Percentiles rank a stretch among this genome's conserved stretches.
phyloP scores from a whole-genome alignment of 2,888 invertebrate species.

The Sthenelais limicola region DNA sequence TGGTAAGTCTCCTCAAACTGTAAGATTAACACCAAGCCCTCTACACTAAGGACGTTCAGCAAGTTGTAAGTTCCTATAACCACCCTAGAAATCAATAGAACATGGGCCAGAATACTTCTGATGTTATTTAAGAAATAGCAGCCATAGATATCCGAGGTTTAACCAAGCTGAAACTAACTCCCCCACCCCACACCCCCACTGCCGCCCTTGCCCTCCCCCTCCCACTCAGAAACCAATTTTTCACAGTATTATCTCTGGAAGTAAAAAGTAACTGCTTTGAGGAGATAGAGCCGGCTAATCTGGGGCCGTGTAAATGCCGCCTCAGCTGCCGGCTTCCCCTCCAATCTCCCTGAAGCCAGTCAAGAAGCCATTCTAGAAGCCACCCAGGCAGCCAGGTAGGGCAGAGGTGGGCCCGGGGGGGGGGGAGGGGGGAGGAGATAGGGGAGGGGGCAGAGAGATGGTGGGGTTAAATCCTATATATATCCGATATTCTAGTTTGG shows the following conservation, averaged over 20 bases:
- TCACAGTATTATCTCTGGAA: not conserved
- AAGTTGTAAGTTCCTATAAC: too few relatives aligned
- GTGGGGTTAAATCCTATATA: not conserved
- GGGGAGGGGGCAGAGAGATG: not conserved
- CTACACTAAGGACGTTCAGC: too few relatives aligned
- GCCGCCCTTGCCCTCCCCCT: slow-evolving; percentile 3
- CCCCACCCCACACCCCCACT: not conserved
- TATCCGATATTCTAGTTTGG: too few relatives aligned
- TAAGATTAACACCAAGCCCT: too few relatives aligned
- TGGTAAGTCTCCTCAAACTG: too few relatives aligned
- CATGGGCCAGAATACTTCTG: too few relatives aligned
- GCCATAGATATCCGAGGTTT: too few relatives aligned
- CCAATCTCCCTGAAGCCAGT: slow-evolving; percentile 18
- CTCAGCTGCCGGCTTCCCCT: not conserved
- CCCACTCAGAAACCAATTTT: not conserved
- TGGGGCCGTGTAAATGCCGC: not conserved
- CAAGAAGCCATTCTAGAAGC: slow-evolving; percentile 7
- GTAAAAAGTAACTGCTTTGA: too few relatives aligned
- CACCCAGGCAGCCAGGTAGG: not conserved
- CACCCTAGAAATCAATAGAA: too few relatives aligned
- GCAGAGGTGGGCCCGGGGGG: not conserved
- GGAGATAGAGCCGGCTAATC: not conserved
- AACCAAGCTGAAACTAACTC: too few relatives aligned
- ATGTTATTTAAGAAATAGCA: too few relatives aligned
- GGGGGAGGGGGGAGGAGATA: not conserved